These are phyloP conservation scores for Oceanodroma leucorhoa DNA, from an alignment of 2,797 vertebrate species.

Conservation along the genomic window DNA sequence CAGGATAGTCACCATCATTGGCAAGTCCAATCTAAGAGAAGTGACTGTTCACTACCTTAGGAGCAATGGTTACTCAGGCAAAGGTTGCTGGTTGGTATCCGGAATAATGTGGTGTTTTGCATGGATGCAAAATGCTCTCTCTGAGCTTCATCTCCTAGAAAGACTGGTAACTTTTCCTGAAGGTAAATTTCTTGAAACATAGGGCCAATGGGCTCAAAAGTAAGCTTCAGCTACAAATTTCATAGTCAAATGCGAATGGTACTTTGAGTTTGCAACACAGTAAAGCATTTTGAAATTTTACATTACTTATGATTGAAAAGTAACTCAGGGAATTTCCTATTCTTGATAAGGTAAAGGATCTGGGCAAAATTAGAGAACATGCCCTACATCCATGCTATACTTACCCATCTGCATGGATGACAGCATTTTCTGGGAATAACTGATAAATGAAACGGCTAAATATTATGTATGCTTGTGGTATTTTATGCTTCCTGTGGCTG, in stretches of 20 bases:
- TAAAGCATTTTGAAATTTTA: neutral
- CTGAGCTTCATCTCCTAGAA: neutral
- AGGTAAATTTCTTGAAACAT: neutral
- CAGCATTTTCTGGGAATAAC: neutral
- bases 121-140: neutral
- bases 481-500: neutral
- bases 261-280: neutral
- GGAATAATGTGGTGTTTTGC: neutral
- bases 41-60: neutral
- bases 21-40: neutral
- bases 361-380: neutral
- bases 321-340: neutral
- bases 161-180: neutral
- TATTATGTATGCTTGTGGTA: fast-evolving
- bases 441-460: neutral
- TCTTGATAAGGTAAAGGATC: neutral
- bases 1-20: neutral
- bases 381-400: neutral
- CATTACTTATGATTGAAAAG: neutral
- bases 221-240: neutral
- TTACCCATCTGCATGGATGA: neutral
- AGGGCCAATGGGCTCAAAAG: neutral
- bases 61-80: neutral
- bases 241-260: neutral
- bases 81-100: neutral